Conservation (phyloP, 2,888 invertebrate genomes). For the Drosophila emarginata region DNA sequence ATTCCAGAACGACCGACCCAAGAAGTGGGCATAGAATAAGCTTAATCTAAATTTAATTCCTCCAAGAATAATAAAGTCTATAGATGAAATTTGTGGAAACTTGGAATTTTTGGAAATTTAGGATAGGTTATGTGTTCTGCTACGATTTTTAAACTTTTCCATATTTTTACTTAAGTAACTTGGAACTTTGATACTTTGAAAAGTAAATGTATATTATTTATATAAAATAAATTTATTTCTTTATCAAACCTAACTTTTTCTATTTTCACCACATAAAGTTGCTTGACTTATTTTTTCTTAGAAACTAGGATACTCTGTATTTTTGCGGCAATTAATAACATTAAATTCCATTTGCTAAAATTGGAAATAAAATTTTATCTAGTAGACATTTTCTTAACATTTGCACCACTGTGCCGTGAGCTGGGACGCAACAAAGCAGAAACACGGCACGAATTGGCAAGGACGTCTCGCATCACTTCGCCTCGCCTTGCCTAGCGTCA, state of each 20-base stretch:
- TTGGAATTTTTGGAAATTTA: no score
- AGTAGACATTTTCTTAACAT: neutral
- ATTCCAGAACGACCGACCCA: neutral
- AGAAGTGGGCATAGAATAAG: neutral
- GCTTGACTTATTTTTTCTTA: no score
- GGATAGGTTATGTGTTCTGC: no score
- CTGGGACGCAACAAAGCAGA: constrained; percentile 62
- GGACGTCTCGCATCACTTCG: constrained; percentile 45
- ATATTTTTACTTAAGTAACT: neutral
- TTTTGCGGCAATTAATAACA: no score
- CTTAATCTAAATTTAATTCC: neutral
- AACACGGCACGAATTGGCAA: constrained; percentile 73
- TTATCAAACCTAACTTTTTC: no score
- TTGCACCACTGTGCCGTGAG: constrained; percentile 47
- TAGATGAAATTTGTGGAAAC: no score
- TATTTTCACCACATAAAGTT: no score
- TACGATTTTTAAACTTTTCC: neutral
- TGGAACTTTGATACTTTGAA: neutral
- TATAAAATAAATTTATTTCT: no score
- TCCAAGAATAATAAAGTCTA: no score
- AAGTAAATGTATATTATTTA: neutral
- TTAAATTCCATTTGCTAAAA: no score
- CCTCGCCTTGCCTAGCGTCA: neutral
- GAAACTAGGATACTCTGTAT: no score
- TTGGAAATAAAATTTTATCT: neutral